These are phyloP conservation scores for Bubo blakistoni DNA, from an alignment of 2,113 vertebrate species.

Conservation along the genomic window DNA sequence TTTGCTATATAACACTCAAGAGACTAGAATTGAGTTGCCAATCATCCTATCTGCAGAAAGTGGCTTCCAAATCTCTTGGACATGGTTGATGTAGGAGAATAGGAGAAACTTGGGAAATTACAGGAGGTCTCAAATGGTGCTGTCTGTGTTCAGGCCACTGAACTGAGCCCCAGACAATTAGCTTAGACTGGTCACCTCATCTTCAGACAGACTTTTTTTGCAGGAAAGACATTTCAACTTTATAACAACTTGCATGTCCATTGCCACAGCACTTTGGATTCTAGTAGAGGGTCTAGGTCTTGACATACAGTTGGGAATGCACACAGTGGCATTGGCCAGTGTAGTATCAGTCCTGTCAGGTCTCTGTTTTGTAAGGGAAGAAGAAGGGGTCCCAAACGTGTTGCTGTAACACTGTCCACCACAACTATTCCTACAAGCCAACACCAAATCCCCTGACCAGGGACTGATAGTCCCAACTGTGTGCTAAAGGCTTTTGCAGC, in stretches of 20 bases:
- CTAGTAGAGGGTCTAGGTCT: not conserved
- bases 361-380: not conserved
- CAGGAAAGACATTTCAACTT: not conserved
- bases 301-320: not conserved
- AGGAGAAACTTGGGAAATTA: not conserved
- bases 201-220: not conserved
- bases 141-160: not conserved
- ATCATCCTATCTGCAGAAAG: not conserved
- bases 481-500: not conserved
- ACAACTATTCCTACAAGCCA: not conserved
- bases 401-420: not conserved
- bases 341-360: not conserved
- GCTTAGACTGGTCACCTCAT: not conserved
- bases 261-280: not conserved
- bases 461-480: not conserved
- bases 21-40: not conserved
- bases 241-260: not conserved
- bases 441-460: not conserved
- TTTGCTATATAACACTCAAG: not conserved
- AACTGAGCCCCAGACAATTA: not conserved
- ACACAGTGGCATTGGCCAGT: accelerated
- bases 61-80: not conserved
- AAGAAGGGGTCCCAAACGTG: not conserved
- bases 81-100: not conserved
- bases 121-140: not conserved